Percentiles rank a stretch among this genome's conserved stretches.
phyloP scores from a whole-genome alignment of 2,888 invertebrate genomes.

The Uloborus plumipes region DNA sequence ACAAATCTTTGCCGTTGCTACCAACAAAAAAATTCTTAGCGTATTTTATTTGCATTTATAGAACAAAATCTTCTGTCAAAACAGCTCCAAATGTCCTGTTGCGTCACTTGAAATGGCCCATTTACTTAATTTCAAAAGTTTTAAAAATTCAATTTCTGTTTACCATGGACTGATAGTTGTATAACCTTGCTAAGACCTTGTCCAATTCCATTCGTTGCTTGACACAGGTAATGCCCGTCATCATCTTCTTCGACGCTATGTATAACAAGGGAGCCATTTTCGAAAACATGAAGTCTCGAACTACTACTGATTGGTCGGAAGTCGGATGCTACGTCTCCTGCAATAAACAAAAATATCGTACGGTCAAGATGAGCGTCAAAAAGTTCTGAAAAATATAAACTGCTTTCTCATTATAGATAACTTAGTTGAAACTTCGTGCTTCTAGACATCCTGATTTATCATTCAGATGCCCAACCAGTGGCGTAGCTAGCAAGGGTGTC shows the following conservation, averaged over 20 bases:
- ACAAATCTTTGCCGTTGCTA: no score
- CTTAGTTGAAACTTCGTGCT: no score
- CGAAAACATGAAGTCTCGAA: conserved; percentile 67
- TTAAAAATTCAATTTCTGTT: background rate
- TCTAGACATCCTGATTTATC: no score
- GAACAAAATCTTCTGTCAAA: no score
- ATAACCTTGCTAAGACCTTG: conserved; percentile 67
- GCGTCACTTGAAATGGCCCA: no score
- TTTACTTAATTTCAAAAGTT: no score
- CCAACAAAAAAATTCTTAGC: no score
- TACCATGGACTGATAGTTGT: conserved; percentile 67
- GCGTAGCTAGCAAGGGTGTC: no score
- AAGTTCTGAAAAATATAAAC: background rate
- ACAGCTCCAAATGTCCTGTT: no score
- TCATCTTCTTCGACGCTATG: conserved; percentile 66
- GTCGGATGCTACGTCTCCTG: conserved; percentile 62
- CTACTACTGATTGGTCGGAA: conserved; percentile 67
- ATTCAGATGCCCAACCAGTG: no score
- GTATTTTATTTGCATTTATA: no score
- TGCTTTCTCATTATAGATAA: background rate
- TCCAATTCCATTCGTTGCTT: conserved; percentile 67
- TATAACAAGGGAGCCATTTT: conserved; percentile 67
- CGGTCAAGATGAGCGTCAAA: background rate
- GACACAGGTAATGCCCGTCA: conserved; percentile 67
- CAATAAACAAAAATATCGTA: background rate